phyloP scores from a whole-genome alignment of 92 coral and sea anemone species.

The Siderastrea siderea region DNA sequence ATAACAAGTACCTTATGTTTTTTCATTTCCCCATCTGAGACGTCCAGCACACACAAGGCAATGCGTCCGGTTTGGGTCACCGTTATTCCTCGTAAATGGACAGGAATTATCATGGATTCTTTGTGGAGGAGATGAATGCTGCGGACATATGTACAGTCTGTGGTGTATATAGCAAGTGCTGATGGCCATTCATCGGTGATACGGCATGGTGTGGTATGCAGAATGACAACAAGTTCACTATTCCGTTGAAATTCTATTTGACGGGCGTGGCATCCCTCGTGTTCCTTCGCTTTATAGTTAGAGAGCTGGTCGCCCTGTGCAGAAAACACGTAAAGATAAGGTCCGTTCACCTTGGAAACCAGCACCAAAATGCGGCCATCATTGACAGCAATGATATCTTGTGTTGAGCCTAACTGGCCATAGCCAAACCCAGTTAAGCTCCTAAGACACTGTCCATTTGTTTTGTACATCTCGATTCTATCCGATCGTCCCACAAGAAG shows the following conservation, averaged over 20 bases:
- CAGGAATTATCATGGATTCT: not conserved
- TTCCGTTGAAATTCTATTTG: not conserved
- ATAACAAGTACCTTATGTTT: no score
- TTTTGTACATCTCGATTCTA: not conserved
- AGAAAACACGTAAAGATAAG: not conserved
- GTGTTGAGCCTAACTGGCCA: not conserved
- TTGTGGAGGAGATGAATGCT: not conserved
- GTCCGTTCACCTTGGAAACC: not conserved
- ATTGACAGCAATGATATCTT: not conserved
- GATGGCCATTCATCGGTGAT: not conserved
- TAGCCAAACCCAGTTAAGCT: not conserved
- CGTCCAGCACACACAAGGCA: not conserved
- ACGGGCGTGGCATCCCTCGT: not conserved
- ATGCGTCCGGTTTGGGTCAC: not conserved
- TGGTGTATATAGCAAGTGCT: not conserved
- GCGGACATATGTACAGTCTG: not conserved
- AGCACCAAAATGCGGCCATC: not conserved
- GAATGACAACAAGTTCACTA: not conserved
- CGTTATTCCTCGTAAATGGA: not conserved
- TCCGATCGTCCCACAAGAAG: not conserved
- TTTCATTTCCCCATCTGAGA: no score
- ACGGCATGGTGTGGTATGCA: not conserved
- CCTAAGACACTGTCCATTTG: not conserved
- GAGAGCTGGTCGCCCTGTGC: not conserved
- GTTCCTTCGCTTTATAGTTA: not conserved